These are phyloP conservation scores for Coelopa frigida DNA, from an alignment of 1,140 invertebrate species.

Conservation along the genomic window DNA sequence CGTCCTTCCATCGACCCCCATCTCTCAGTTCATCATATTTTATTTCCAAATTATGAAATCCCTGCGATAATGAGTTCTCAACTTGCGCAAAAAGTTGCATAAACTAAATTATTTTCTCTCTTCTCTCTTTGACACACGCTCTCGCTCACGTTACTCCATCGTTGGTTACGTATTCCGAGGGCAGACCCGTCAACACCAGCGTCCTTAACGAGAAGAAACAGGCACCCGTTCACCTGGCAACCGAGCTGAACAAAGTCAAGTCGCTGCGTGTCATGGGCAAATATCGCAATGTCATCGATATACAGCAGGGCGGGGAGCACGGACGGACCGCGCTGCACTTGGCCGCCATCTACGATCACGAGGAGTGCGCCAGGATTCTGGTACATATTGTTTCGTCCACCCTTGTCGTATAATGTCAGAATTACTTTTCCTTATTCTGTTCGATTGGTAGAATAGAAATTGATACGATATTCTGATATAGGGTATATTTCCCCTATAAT, in stretches of 20 bases:
- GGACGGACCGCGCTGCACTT: slow-evolving; percentile 72
- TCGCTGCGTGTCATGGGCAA: slow-evolving; percentile 61
- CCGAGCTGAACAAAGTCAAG: slow-evolving; percentile 63
- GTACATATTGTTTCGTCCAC: slow-evolving; percentile 46
- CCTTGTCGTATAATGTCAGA: too few relatives aligned
- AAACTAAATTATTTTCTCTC: too few relatives aligned
- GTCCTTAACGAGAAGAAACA: slow-evolving; percentile 69
- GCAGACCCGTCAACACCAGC: slow-evolving; percentile 59
- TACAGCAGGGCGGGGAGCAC: slow-evolving; percentile 67
- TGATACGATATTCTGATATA: too few relatives aligned
- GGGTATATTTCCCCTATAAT: too few relatives aligned
- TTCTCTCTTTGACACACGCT: too few relatives aligned
- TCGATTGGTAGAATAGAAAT: too few relatives aligned
- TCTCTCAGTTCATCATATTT: not conserved
- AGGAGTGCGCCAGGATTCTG: slow-evolving; percentile 68
- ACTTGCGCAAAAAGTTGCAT: too few relatives aligned
- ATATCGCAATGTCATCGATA: slow-evolving; percentile 59
- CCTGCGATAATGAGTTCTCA: too few relatives aligned
- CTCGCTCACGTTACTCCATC: too few relatives aligned
- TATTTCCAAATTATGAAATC: too few relatives aligned
- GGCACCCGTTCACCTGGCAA: slow-evolving; percentile 70
- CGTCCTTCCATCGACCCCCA: not conserved
- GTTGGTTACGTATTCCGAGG: not conserved
- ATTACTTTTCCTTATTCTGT: too few relatives aligned
- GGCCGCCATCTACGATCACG: slow-evolving; percentile 73